Evolutionary conservation across 2,888 invertebrate species (phyloP), one percentile per base, ranked within the genome.

Genomic region (Phymatocera aterrima): DNA sequence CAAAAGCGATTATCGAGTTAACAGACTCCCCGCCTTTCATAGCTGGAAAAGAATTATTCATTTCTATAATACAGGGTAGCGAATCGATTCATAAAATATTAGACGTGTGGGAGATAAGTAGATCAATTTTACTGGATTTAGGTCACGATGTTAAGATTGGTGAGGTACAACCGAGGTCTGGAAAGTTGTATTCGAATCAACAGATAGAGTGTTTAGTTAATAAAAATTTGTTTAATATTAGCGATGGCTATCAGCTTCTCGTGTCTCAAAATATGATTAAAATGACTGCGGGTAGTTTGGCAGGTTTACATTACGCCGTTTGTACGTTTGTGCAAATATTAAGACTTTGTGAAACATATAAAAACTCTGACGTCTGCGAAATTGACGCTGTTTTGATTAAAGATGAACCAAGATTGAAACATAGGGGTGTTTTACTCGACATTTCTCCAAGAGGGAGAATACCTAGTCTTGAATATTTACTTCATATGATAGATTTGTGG

Each of bases 351-450:
- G 89, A 89, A 80, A 87, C 83, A 80, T 82, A 83, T 3, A 88
- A 86, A 72, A 84, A 83, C 21, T 83, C 86, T 10, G 91, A 89
- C 54, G 82, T 84, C 2, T 88, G 87, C 77, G 89, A 90, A 81
- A 86, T 90, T 31, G 89, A 89, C 4, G 89, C 92, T 12, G 88
- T 92, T 61, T 86, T 92, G 43, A 93, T 94, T 79, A 92, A 93
- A 81, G 94, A 94, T 83, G 91, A 92, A 83, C 94, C 94, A 1
- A 91, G 92, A 77, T 90, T 93, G 51, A 88, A 90, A 40, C 92
- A 93, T 83, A 90, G 94, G 80, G 94, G 92, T 4, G 91, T 94
- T 68, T 88, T 93, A 57, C 87, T 94, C 80, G 94, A 94, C 83
- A 91, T 93, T 82, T 92, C 91, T 83, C 92, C 89, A 83, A 92